Evolutionary conservation across 2,113 vertebrate species (phyloP).

Genomic region (Alethe diademata): DNA sequence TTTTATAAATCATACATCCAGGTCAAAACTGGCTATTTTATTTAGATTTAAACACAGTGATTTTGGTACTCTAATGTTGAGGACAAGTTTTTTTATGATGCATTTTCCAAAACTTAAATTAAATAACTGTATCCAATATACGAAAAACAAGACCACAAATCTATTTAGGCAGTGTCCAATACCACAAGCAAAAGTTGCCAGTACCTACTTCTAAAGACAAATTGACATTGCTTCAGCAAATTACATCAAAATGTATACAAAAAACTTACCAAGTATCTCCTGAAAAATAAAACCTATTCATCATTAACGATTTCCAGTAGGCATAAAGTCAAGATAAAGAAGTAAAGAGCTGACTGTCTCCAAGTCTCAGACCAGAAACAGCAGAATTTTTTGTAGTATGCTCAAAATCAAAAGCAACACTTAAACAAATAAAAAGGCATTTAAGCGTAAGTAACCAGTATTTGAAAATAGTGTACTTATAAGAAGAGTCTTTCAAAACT

Average conservation of each 20-base stretch:
- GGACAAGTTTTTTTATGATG: background rate
- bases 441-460: background rate
- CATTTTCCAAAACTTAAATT: background rate
- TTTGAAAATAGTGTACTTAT: background rate
- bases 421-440: background rate
- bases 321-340: background rate
- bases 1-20: background rate
- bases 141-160: constrained; percentile 1
- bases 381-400: background rate
- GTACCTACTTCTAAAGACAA: background rate
- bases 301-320: background rate
- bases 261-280: background rate
- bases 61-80: background rate
- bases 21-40: constrained; percentile 7
- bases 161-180: background rate
- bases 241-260: background rate
- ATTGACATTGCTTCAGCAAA: background rate
- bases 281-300: constrained; percentile 1
- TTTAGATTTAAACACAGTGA: constrained; percentile 7
- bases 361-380: background rate
- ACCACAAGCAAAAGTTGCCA: background rate
- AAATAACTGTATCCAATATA: background rate
- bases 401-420: background rate
- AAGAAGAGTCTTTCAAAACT: background rate
- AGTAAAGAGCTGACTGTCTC: background rate